These are phyloP conservation scores for Epinephelus coioides DNA, from an alignment of 2,797 vertebrate species.

Conservation along the genomic window DNA sequence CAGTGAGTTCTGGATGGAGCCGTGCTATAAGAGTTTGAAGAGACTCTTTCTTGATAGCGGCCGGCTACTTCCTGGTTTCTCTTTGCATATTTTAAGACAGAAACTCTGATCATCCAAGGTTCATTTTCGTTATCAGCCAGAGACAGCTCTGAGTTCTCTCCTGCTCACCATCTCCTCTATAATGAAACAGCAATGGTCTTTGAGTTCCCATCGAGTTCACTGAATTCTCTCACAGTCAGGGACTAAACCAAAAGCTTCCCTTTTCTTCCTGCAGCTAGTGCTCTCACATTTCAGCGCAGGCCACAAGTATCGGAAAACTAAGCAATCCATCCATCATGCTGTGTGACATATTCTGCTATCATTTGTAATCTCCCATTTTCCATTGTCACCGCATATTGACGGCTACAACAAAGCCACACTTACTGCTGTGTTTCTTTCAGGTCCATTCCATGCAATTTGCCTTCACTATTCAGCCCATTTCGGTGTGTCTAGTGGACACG, in stretches of 20 bases:
- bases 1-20: constrained; percentile 50
- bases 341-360: constrained; percentile 44
- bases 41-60: constrained; percentile 52
- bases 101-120: constrained; percentile 58
- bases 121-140: constrained; percentile 77
- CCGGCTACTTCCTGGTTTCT: constrained; percentile 62
- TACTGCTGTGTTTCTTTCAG: constrained; percentile 42
- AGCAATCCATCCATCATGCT: constrained; percentile 51
- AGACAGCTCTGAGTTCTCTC: constrained; percentile 65
- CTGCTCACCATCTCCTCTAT: constrained; percentile 67
- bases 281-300: constrained; percentile 30
- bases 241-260: constrained; percentile 37
- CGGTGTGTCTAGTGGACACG: constrained; percentile 37
- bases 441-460: constrained; percentile 42
- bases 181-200: constrained; percentile 68
- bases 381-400: constrained; percentile 47
- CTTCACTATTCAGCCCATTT: constrained; percentile 54
- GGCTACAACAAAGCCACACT: constrained; percentile 33
- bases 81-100: constrained; percentile 78
- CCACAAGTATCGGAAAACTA: constrained; percentile 19
- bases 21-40: constrained; percentile 32
- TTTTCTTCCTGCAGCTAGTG: constrained; percentile 25
- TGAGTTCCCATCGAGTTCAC: constrained; percentile 54
- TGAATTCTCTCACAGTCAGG: constrained; percentile 51
- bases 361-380: constrained; percentile 56